Evolutionary conservation across 2,113 vertebrate genomes (phyloP).

Genomic region (Coturnix japonica): DNA sequence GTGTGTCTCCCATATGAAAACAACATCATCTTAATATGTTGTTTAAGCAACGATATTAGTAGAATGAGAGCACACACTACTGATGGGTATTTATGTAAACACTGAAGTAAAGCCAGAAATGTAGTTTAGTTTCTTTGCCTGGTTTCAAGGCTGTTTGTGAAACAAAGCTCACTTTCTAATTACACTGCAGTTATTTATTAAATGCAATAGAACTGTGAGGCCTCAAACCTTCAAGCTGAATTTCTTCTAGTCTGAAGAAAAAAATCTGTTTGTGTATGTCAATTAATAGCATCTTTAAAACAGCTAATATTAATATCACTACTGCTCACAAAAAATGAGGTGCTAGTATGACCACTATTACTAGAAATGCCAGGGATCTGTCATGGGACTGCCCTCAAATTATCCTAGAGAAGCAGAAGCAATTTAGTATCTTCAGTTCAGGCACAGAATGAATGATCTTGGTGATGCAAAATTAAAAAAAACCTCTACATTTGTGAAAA

Average conservation of each 20-base stretch:
- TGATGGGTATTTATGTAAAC: neutral
- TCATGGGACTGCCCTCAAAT: neutral
- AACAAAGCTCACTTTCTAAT: constrained; percentile 19
- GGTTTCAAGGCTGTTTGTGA: constrained; percentile 44
- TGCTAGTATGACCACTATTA: neutral
- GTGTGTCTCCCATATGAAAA: neutral
- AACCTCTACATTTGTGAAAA: neutral
- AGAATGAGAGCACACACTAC: neutral
- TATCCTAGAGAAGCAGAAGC: neutral
- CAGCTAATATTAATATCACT: neutral
- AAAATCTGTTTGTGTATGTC: neutral
- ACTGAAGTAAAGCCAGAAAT: neutral
- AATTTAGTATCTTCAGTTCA: neutral
- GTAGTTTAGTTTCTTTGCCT: constrained; percentile 4
- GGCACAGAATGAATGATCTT: neutral
- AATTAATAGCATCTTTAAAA: neutral
- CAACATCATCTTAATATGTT: neutral
- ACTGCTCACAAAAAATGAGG: neutral
- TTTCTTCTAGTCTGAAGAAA: neutral
- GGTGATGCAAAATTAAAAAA: neutral
- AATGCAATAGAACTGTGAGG: constrained; percentile 15
- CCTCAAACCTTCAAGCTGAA: neutral
- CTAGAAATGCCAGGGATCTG: neutral
- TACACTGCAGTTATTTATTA: constrained; percentile 20
- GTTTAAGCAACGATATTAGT: neutral